Evolutionary conservation across 2,797 vertebrate species (phyloP).

Genomic region (Lateolabrax maculatus): DNA sequence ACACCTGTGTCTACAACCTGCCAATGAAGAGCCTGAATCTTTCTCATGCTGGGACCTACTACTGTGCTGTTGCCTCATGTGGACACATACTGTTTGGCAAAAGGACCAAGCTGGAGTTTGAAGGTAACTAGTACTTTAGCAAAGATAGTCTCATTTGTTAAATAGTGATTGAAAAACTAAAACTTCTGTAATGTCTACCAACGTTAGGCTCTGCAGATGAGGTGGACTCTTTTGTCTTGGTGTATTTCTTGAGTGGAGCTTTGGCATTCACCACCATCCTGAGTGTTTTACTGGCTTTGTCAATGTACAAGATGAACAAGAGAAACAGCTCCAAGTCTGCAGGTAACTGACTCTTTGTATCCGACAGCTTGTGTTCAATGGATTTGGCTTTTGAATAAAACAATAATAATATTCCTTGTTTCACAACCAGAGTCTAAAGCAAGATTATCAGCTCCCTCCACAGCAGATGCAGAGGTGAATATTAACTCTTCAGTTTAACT

Average conservation of each 20-base stretch:
- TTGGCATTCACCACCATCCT: conserved; percentile 39
- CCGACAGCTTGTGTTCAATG: too few species aligned
- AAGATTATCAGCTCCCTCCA: background rate
- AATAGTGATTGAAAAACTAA: background rate
- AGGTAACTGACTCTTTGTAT: conserved; percentile 10
- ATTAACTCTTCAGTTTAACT: background rate
- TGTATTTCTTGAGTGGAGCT: conserved; percentile 37
- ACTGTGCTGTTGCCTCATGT: conserved; percentile 54
- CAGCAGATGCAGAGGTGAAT: conserved; percentile 7
- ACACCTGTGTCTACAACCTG: conserved; percentile 62
- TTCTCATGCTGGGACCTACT: conserved; percentile 39
- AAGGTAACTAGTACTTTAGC: background rate
- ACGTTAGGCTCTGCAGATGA: conserved; percentile 1
- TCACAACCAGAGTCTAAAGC: conserved; percentile 8
- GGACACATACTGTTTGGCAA: conserved; percentile 59
- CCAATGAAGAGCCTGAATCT: background rate
- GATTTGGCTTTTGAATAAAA: too few species aligned
- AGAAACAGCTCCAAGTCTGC: rapidly evolving
- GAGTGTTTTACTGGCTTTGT: conserved; percentile 1
- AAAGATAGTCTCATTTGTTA: background rate
- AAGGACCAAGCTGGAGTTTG: background rate
- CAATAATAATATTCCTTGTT: too few species aligned
- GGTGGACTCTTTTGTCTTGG: background rate
- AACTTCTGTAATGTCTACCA: background rate
- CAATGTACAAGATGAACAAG: conserved; percentile 1